These are phyloP conservation scores for Apis cerana DNA, from an alignment of 1,140 invertebrate genomes.

Conservation along the genomic window DNA sequence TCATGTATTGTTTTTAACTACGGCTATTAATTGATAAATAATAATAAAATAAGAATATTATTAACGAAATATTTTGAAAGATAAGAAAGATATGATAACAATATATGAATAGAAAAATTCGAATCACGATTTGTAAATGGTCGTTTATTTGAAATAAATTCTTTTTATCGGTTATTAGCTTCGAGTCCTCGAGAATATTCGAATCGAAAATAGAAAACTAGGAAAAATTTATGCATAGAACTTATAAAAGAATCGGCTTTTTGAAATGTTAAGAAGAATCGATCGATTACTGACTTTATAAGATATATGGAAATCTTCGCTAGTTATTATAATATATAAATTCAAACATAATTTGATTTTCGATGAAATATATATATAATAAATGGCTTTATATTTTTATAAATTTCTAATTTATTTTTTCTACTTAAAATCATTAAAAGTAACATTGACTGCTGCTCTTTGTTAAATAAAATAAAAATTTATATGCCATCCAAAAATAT, in stretches of 20 bases:
- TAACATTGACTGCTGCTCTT: too few species aligned
- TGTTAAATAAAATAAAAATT: too few species aligned
- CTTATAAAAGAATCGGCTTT: not conserved
- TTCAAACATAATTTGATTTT: not conserved
- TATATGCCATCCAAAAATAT: too few species aligned
- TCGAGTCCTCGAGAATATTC: not conserved
- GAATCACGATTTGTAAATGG: not conserved
- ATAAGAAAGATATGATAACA: too few species aligned
- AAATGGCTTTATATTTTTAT: not conserved
- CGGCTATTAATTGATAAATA: slow-evolving; percentile 20
- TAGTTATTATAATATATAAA: not conserved
- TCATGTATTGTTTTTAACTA: slow-evolving; percentile 7
- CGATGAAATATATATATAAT: not conserved
- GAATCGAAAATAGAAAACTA: not conserved
- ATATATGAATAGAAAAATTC: not conserved
- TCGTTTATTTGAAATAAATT: not conserved
- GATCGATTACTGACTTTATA: not conserved
- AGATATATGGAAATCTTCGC: not conserved
- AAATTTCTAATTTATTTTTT: too few species aligned
- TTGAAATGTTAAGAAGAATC: not conserved
- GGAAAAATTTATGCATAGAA: not conserved
- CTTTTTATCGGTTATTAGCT: not conserved
- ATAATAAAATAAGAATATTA: slow-evolving; percentile 34
- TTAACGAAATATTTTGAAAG: slow-evolving; percentile 7
- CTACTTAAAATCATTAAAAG: too few species aligned